phyloP scores from a whole-genome alignment of 2,113 vertebrate genomes.

The Tragelaphus buxtoni region DNA sequence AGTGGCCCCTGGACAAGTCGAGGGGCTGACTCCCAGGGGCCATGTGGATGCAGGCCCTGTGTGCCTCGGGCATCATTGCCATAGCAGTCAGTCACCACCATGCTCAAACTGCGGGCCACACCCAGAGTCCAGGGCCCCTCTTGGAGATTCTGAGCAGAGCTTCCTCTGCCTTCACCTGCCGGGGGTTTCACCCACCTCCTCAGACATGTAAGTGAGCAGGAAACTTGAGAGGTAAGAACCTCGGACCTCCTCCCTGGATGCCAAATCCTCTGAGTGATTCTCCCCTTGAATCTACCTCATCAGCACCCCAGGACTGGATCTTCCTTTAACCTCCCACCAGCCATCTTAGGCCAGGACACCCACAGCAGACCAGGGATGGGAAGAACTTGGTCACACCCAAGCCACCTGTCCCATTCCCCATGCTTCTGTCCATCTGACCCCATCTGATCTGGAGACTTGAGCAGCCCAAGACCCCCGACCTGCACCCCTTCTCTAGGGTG shows the following conservation, averaged over 20 bases:
- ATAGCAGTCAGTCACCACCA: fast-evolving
- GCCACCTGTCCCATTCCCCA: too few species aligned
- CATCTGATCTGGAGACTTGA: neutral
- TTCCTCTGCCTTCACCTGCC: neutral
- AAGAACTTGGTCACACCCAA: neutral
- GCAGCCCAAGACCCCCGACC: neutral
- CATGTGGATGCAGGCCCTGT: neutral
- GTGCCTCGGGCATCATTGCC: too few species aligned
- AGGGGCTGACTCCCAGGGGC: neutral
- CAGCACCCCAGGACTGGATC: neutral
- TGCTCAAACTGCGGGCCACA: neutral
- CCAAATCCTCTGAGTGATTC: neutral
- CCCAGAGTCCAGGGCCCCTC: neutral
- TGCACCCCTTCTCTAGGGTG: neutral
- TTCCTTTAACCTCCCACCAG: neutral
- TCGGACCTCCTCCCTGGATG: neutral
- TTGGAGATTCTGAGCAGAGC: neutral
- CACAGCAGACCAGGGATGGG: neutral
- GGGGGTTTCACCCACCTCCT: neutral
- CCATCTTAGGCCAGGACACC: neutral
- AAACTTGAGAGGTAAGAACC: neutral
- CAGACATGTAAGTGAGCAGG: fast-evolving
- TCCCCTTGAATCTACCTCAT: neutral
- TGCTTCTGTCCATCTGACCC: neutral
- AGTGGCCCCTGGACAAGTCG: fast-evolving